Base-by-base conservation (phyloP, 37 sponge, comb jelly and placozoan genomes). In the Ephydatia muelleri region DNA sequence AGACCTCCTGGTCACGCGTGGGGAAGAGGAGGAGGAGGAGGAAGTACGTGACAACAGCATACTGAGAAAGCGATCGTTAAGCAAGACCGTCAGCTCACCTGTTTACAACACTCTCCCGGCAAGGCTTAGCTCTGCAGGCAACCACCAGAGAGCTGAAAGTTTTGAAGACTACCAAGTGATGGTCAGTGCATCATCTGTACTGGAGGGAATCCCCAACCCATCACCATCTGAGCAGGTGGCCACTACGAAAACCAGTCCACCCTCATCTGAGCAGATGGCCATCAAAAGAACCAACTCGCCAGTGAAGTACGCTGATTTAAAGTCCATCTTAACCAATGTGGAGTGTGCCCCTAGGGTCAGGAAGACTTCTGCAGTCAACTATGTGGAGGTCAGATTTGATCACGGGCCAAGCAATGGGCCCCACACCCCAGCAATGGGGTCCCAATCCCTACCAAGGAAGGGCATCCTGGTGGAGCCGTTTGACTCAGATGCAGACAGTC, bases 141-240 rank as follows among this genome's bases (percentile, higher is more conserved):
- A n/a, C 33, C 33, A 75, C 27, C 39, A 49, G 48, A 75, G 75
- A 23, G 19, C 32, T 6, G 85, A 84, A 25, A 85, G 86, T 43
- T 81, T 77, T 65, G 90, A 72, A 8, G 90, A 90, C 70, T 90
- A 90, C 48, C 86, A 85, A 33, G 82, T 85, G 23, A 90, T 90
- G 90, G 90, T 77, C 39, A 90, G 90, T 48, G 90, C 85, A 21
- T 57, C 57, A 14, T 84, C 89, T n/a, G 39, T 89, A 21, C 43
- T 38, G 38, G 33, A 57, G 3, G 65, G n/a, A 1, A 28, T 76
- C 28, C 77, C 77, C 3, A 43, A 43, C 57, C 26, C 75, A 28
- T 48, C 71, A 72, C 23, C 21, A 48, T 26, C 36, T 5, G 71
- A 27, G 23, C 80, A 78, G 29, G 12, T 32, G 22, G 39, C 43